Evolutionary conservation across 2,113 vertebrate genomes (phyloP).

Genomic region (Epinephelus moara): DNA sequence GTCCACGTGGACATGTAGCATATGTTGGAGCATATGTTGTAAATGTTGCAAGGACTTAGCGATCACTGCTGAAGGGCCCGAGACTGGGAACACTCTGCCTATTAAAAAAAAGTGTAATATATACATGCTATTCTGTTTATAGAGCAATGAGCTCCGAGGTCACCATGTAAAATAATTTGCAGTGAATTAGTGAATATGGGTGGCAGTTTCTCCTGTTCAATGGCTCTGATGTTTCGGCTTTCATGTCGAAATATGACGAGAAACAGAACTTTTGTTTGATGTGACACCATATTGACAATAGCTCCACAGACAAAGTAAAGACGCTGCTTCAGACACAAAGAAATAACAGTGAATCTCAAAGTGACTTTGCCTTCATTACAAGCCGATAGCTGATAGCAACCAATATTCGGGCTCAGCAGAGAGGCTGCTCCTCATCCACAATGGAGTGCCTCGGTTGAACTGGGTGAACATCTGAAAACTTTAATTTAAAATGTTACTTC

Average conservation of each 20-base stretch:
- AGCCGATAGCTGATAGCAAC: slow-evolving; percentile 11
- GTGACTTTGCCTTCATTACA: slow-evolving; percentile 20
- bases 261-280: slow-evolving; percentile 39
- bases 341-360: slow-evolving; percentile 9
- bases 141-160: slow-evolving; percentile 10
- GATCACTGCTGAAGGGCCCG: slow-evolving; percentile 45
- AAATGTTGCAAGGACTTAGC: slow-evolving; percentile 43
- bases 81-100: slow-evolving; percentile 21
- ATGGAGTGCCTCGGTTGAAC: slow-evolving; percentile 14
- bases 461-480: slow-evolving; percentile 16
- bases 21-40: slow-evolving; percentile 75
- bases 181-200: background rate
- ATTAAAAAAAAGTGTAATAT: background rate
- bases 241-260: slow-evolving; percentile 14
- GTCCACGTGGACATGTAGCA: slow-evolving; percentile 58
- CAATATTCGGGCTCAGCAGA: slow-evolving; percentile 3
- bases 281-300: slow-evolving; percentile 35
- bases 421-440: slow-evolving; percentile 7
- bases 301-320: slow-evolving; percentile 16
- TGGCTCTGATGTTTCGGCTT: slow-evolving; percentile 15
- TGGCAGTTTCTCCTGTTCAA: slow-evolving; percentile 19
- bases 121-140: background rate
- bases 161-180: slow-evolving; percentile 12
- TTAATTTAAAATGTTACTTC: slow-evolving; percentile 17
- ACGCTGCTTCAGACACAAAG: slow-evolving; percentile 25